phyloP scores from a whole-genome alignment of 2,888 invertebrate species.

The Rhabditoides inermis region DNA sequence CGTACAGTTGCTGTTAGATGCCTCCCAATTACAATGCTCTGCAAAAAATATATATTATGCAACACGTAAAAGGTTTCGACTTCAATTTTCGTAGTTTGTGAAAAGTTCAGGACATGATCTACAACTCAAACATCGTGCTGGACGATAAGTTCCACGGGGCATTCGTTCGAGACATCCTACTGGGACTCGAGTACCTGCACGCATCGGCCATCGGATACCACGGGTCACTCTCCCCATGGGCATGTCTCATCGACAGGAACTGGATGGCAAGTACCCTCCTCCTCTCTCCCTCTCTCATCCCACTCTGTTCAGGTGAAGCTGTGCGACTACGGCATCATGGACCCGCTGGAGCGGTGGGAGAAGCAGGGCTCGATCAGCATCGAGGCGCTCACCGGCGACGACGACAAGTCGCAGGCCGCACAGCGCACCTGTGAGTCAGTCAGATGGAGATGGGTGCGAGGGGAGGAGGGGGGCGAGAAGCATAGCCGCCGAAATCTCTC shows the following conservation, averaged over 20 bases:
- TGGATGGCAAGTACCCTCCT: no score
- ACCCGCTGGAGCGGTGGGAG: conserved; percentile 47
- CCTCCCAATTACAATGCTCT: not conserved
- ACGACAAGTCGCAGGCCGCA: conserved; percentile 40
- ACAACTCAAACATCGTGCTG: conserved; percentile 92
- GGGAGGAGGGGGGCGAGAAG: no score
- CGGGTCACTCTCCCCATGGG: conserved; percentile 47
- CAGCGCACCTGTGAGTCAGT: conserved; percentile 37
- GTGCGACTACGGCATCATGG: conserved; percentile 46
- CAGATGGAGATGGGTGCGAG: no score
- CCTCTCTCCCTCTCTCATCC: no score
- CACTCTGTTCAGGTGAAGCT: conserved; percentile 46
- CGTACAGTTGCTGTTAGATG: not conserved
- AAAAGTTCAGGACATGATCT: conserved; percentile 73
- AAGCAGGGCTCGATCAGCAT: conserved; percentile 41
- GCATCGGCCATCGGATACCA: conserved; percentile 45
- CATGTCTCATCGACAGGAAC: conserved; percentile 48
- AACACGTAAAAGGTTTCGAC: not conserved
- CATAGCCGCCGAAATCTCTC: no score
- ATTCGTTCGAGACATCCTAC: conserved; percentile 79
- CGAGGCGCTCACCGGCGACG: conserved; percentile 34
- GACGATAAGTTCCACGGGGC: conserved; percentile 95
- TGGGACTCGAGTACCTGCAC: conserved; percentile 50
- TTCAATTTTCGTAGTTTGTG: not conserved
- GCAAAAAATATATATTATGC: not conserved